Evolutionary conservation across 2,888 invertebrate species (phyloP), one percentile per base, ranked within the genome.

Genomic region (Doris montereyensis): DNA sequence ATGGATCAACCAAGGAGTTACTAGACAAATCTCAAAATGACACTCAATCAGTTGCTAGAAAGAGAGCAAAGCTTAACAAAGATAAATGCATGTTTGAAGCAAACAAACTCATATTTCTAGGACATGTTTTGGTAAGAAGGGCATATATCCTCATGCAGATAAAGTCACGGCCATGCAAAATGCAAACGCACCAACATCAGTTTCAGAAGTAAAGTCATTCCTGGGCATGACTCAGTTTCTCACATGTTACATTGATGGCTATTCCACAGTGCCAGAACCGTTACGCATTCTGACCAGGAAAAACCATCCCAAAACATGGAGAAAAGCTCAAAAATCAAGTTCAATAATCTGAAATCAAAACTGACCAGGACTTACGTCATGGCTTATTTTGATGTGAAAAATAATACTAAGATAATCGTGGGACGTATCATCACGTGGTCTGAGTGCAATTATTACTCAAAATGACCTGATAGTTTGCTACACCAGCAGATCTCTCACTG

Each of bases 1-100:
- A 79, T 85, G 90, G 86, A 1, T 85, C 80, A 76, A 80, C 76
- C 17, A 79, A 82, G 71, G 26, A 83, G 67, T 85, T 89, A 71
- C 90, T 89, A 35, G 71, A 71, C 0, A 1, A 26, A n/a, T 13
- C 2, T n/a, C 24, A 35, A 21, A 30, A 71, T 1, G 17, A 10
- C 2, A 71, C 71, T 17, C 34, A 10, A 71, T 13, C 35, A 13
- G n/a, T 71, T 41, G n/a, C 34, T 5, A 26, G 41, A 21, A 10
- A 24, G 13, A 41, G 71, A 0, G n/a, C 34, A 8, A 71, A n/a
- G 34, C 17, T 35, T 8, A 71, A 71, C 21, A 8, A 21, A 5
- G n/a, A 35, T 2, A 34, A 71, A 24, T 71, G 71, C 24, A 2
- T 24, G 21, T 35, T 71, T 13, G 13, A 26, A 2, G 17, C 26